Conservation (phyloP, 1,140 invertebrate species). For the Colletes latitarsis region DNA sequence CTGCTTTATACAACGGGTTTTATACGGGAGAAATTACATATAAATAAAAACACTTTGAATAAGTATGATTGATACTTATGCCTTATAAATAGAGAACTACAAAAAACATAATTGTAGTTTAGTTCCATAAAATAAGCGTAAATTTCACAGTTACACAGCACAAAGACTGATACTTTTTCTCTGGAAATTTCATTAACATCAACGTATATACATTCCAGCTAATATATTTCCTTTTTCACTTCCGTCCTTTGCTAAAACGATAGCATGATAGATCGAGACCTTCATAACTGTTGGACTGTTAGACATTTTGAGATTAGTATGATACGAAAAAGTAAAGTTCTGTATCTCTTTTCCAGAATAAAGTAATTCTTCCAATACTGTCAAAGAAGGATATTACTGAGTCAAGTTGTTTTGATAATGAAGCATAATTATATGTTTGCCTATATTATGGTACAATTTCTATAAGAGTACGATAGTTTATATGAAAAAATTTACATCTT, state of each 20-base stretch:
- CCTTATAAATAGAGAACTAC: conserved; percentile 25
- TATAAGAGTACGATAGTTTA: conserved; percentile 43
- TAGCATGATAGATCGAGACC: conserved; percentile 59
- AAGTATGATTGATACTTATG: conserved; percentile 24
- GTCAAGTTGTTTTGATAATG: conserved; percentile 49
- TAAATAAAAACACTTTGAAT: conserved; percentile 9
- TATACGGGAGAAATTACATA: background rate
- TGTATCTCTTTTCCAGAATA: conserved; percentile 33
- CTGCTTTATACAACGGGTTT: background rate
- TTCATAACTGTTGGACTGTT: conserved; percentile 49
- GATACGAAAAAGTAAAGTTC: conserved; percentile 34
- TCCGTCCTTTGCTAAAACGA: conserved; percentile 65
- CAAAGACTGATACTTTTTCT: conserved; percentile 52
- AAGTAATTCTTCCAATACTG: conserved; percentile 42
- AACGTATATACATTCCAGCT: conserved; percentile 59
- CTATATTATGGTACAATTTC: conserved; percentile 52
- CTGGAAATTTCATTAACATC: conserved; percentile 48
- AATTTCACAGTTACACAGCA: conserved; percentile 29
- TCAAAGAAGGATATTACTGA: conserved; percentile 44
- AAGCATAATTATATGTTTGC: conserved; percentile 49
- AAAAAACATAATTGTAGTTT: conserved; percentile 12
- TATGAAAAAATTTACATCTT: conserved; percentile 44
- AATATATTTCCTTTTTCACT: conserved; percentile 58
- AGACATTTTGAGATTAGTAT: conserved; percentile 37
- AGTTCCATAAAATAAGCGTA: conserved; percentile 13